Conservation (phyloP, 2,797 vertebrate species). For the Eidolon dupreanum region DNA sequence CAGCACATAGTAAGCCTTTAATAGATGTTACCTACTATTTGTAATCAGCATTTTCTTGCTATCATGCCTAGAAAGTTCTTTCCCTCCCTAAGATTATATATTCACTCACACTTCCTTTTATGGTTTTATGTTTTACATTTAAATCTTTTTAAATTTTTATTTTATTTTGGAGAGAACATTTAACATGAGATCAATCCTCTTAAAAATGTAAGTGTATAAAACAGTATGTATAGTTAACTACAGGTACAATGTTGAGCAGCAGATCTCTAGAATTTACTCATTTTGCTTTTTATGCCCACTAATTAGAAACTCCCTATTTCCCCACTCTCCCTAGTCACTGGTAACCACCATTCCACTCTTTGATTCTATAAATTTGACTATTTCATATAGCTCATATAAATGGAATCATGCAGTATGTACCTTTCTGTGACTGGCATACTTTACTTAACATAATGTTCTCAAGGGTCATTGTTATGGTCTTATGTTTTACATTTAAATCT, state of each 20-base stretch:
- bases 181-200: background rate
- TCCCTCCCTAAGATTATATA: background rate
- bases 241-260: background rate
- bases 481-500: constrained; percentile 5
- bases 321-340: background rate
- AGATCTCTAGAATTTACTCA: background rate
- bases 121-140: background rate
- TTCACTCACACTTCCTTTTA: background rate
- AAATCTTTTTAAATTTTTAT: background rate
- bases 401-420: background rate
- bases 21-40: background rate
- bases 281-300: background rate
- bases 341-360: background rate
- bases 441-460: background rate
- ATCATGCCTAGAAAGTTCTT: background rate
- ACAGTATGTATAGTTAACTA: background rate
- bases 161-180: background rate
- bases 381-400: background rate
- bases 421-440: background rate
- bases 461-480: background rate
- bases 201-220: background rate
- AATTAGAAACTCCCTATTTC: background rate
- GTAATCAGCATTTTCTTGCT: background rate
- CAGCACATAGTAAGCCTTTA: background rate
- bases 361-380: background rate